Evolutionary conservation across 2,797 vertebrate species (phyloP).

Genomic region (Taenioides sp.): DNA sequence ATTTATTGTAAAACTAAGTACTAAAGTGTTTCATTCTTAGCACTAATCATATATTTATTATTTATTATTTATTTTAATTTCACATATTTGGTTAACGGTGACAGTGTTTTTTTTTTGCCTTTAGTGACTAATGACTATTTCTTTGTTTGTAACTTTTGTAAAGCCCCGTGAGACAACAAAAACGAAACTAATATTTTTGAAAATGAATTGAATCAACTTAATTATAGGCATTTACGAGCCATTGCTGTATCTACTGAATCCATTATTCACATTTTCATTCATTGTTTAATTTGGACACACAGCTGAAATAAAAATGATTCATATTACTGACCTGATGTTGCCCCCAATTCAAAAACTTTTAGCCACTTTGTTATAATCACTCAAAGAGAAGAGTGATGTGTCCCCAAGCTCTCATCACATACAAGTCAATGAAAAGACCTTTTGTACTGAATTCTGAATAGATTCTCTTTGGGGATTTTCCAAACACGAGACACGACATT

Average conservation of each 20-base stretch:
- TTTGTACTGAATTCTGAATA: conserved; percentile 3
- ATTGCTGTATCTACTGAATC: not conserved
- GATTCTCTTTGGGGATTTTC: not conserved
- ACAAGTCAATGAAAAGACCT: not conserved
- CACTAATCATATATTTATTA: not conserved
- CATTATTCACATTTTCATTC: not conserved
- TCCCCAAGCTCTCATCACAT: not conserved
- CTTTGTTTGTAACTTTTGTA: not conserved
- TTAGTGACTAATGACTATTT: too few species aligned
- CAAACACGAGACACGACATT: conserved; percentile 1
- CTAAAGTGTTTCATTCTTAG: not conserved
- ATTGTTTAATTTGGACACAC: not conserved
- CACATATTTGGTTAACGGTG: too few species aligned
- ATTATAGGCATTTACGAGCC: not conserved
- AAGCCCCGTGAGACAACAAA: not conserved
- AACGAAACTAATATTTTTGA: not conserved
- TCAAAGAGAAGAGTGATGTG: conserved; percentile 1
- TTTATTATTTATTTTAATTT: not conserved
- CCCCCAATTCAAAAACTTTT: not conserved
- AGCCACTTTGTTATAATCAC: not conserved
- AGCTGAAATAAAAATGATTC: not conserved
- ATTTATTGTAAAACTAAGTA: too few species aligned
- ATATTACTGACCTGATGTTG: conserved; percentile 6
- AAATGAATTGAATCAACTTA: not conserved
- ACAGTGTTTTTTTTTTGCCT: too few species aligned